Conservation (phyloP, 2,888 invertebrate genomes). For the Ormyrus labotus region DNA sequence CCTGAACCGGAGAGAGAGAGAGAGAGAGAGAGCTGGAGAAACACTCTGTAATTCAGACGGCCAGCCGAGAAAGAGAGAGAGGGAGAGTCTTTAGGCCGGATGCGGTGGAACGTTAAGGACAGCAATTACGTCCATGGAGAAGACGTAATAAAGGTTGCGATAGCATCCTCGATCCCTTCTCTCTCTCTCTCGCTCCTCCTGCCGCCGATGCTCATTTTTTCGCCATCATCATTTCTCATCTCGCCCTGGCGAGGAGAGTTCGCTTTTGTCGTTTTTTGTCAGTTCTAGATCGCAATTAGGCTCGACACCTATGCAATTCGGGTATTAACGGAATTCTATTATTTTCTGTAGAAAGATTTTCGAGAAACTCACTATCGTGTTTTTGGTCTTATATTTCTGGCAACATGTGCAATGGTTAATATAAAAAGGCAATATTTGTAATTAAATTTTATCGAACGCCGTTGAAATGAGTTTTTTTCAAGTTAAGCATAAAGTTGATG, state of each 20-base stretch:
- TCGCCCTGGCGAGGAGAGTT: background rate
- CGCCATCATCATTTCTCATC: background rate
- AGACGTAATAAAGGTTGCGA: slow-evolving; percentile 61
- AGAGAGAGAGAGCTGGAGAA: slow-evolving; percentile 10
- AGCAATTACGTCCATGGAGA: slow-evolving; percentile 63
- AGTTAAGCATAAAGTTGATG: too few relatives aligned
- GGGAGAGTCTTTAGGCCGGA: slow-evolving; percentile 60
- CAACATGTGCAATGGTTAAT: too few relatives aligned
- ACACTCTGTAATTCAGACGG: slow-evolving; percentile 60
- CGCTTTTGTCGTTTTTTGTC: background rate
- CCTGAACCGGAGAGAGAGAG: slow-evolving; percentile 5
- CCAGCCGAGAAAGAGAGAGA: slow-evolving; percentile 50
- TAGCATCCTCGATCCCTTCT: slow-evolving; percentile 29
- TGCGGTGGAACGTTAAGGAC: slow-evolving; percentile 65
- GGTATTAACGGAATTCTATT: too few relatives aligned
- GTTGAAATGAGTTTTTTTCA: too few relatives aligned
- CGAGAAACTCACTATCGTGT: too few relatives aligned
- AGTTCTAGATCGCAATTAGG: too few relatives aligned
- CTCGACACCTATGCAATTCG: too few relatives aligned
- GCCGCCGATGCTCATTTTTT: background rate
- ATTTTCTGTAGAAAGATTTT: too few relatives aligned
- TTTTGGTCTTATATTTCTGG: too few relatives aligned
- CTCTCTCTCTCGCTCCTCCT: background rate
- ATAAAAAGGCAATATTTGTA: too few relatives aligned
- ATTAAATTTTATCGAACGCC: too few relatives aligned